A percentile compares a stretch with the other conserved stretches of the same genome.
phyloP scores from a whole-genome alignment of 2,113 vertebrate species.

The Microcebus murinus region DNA sequence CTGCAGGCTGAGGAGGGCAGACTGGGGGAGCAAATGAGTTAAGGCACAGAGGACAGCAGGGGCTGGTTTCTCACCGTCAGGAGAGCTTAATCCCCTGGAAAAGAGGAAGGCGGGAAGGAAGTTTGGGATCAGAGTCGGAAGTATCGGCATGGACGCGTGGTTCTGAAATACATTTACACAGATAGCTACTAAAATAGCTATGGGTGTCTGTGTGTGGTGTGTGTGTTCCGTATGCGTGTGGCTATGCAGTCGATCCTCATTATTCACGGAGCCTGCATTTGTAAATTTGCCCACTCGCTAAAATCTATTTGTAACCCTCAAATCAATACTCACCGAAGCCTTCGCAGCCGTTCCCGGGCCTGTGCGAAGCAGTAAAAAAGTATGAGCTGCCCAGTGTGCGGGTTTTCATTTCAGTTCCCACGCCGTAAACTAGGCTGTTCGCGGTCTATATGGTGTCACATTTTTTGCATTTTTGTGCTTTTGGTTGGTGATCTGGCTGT shows the following conservation, averaged over 20 bases:
- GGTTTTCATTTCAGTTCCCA: not conserved
- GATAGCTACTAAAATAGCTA: not conserved
- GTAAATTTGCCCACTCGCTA: not conserved
- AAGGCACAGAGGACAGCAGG: not conserved
- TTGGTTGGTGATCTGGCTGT: not conserved
- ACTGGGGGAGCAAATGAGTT: not conserved
- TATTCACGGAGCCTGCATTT: not conserved
- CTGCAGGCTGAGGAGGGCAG: not conserved
- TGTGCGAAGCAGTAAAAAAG: accelerated
- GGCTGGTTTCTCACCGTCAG: not conserved
- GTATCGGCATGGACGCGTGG: no score
- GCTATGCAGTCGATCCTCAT: not conserved
- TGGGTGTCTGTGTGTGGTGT: not conserved
- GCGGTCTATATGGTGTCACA: not conserved
- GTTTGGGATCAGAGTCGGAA: not conserved
- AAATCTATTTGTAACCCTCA: not conserved
- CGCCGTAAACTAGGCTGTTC: not conserved
- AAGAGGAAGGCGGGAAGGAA: not conserved
- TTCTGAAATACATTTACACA: not conserved
- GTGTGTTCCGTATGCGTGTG: not conserved
- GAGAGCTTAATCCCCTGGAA: not conserved
- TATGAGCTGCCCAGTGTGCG: not conserved
- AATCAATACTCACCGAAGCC: not conserved
- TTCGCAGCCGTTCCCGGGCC: not conserved
- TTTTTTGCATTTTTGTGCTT: not conserved